These are phyloP conservation scores for Bombus sylvicola DNA, from an alignment of 1,140 invertebrate species.

Conservation along the genomic window DNA sequence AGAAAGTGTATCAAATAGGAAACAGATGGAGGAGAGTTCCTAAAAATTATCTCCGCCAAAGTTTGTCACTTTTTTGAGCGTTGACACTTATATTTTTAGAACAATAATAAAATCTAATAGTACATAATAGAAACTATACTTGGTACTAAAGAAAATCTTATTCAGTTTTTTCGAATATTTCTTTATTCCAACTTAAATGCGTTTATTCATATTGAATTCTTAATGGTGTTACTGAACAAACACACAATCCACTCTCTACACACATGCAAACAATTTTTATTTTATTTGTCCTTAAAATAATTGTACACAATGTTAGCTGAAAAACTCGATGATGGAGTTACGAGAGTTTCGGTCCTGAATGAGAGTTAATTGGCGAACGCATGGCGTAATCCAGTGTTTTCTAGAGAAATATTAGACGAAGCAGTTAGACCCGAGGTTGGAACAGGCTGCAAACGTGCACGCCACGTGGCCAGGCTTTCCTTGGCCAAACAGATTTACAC, in stretches of 20 bases:
- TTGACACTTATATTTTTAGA: too few species aligned
- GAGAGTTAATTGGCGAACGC: background rate
- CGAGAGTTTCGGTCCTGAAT: too few species aligned
- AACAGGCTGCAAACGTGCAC: slow-evolving; percentile 44
- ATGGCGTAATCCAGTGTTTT: slow-evolving; percentile 9
- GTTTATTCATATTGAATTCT: background rate
- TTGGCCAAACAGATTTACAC: slow-evolving; percentile 63
- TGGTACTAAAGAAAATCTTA: background rate
- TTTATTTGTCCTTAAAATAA: background rate
- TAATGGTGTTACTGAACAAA: too few species aligned
- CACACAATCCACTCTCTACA: background rate
- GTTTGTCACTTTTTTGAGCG: too few species aligned
- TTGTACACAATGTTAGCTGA: background rate
- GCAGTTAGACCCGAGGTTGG: slow-evolving; percentile 9
- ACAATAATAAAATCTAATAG: too few species aligned
- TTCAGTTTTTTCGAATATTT: background rate
- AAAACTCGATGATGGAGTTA: background rate
- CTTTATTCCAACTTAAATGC: background rate
- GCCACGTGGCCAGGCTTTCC: slow-evolving; percentile 55
- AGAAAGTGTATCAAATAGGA: too few species aligned
- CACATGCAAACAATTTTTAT: background rate
- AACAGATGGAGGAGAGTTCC: too few species aligned
- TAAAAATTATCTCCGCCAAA: too few species aligned
- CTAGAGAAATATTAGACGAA: slow-evolving; percentile 40
- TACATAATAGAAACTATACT: too few species aligned